Percentiles rank a stretch among this genome's conserved stretches.
Conservation (phyloP, 2,797 vertebrate species). For the Clamator glandarius region DNA sequence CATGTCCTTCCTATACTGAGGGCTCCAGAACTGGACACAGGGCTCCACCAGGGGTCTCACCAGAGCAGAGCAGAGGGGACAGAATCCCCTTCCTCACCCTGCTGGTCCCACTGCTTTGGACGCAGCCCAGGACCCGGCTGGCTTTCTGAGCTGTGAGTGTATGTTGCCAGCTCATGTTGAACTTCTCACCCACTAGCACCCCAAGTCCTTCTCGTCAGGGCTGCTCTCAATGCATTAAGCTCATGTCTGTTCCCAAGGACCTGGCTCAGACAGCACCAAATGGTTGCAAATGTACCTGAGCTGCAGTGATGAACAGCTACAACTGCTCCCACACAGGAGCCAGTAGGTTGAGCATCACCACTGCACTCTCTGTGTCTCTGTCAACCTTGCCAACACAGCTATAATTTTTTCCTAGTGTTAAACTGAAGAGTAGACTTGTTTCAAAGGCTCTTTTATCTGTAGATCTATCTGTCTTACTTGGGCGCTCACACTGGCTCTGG, state of each 20-base stretch:
- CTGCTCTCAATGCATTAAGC: not conserved
- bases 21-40: too few relatives aligned
- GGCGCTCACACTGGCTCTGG: not conserved
- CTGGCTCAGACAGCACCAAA: not conserved
- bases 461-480: not conserved
- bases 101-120: too few relatives aligned
- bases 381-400: not conserved
- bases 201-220: too few relatives aligned
- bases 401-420: not conserved
- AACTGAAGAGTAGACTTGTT: not conserved
- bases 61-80: too few relatives aligned
- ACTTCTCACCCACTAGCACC: too few relatives aligned
- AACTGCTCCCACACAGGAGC: not conserved
- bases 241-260: not conserved
- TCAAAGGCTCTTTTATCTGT: not conserved
- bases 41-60: too few relatives aligned
- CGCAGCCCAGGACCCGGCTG: too few relatives aligned
- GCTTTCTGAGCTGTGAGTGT: too few relatives aligned
- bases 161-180: too few relatives aligned
- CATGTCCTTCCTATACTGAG: too few relatives aligned
- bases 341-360: not conserved
- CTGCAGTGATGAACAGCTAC: not conserved
- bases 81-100: too few relatives aligned
- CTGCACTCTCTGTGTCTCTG: not conserved
- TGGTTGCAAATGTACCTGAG: not conserved